phyloP scores from a whole-genome alignment of 2,797 vertebrate species.

The Phylloscopus collybita region DNA sequence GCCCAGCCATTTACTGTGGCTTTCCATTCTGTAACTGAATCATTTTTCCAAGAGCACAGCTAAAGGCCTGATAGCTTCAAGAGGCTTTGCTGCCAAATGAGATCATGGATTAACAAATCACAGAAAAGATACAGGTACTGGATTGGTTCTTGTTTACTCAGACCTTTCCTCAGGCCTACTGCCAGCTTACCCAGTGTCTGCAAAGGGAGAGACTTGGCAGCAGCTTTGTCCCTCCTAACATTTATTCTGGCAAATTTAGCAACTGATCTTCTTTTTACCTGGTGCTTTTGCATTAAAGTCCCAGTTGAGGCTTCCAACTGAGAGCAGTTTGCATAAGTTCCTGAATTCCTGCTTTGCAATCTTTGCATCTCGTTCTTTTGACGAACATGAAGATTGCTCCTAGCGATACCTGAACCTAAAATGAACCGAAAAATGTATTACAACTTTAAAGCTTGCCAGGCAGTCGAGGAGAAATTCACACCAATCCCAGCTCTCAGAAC shows the following conservation, averaged over 20 bases:
- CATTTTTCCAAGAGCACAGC: not conserved
- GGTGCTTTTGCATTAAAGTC: conserved; percentile 54
- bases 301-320: conserved; percentile 56
- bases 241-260: conserved; percentile 68
- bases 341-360: conserved; percentile 41
- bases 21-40: not conserved
- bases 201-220: conserved; percentile 5
- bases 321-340: conserved; percentile 59
- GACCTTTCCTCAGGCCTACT: not conserved
- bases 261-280: conserved; percentile 48
- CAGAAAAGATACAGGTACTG: not conserved
- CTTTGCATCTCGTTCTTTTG: conserved; percentile 38
- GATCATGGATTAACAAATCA: not conserved
- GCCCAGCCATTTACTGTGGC: not conserved
- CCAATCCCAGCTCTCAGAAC: conserved; percentile 61
- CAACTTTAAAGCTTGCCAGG: conserved; percentile 61
- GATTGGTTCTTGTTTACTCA: conserved; percentile 19
- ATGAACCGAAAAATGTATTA: conserved; percentile 72
- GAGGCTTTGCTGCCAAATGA: not conserved
- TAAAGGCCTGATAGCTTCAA: not conserved
- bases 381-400: conserved; percentile 60
- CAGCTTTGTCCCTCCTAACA: conserved; percentile 39
- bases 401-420: conserved; percentile 78
- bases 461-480: conserved; percentile 66
- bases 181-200: not conserved